These are phyloP conservation scores for Ispidina lecontei DNA, from an alignment of 2,797 vertebrate species.

Conservation along the genomic window DNA sequence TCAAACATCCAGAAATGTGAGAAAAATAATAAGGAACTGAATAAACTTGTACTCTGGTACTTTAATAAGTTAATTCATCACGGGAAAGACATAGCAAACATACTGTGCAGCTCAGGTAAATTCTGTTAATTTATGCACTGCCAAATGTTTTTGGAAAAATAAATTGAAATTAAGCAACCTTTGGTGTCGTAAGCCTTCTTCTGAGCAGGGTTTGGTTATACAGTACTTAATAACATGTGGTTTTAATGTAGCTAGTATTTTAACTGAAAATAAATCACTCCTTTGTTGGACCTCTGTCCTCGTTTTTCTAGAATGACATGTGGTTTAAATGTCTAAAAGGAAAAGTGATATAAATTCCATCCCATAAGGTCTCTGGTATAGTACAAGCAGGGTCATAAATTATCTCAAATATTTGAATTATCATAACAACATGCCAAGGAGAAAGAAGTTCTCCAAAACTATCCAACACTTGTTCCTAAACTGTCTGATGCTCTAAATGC, in stretches of 20 bases:
- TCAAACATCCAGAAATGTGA: background rate
- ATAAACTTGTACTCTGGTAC: background rate
- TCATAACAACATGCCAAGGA: background rate
- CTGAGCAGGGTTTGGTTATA: slow-evolving; percentile 27
- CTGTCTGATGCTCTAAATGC: background rate
- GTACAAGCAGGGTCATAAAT: slow-evolving; percentile 34
- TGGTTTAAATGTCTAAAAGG: slow-evolving; percentile 69
- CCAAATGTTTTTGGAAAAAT: background rate
- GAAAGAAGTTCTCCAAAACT: background rate
- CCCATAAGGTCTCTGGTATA: background rate
- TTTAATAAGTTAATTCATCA: slow-evolving; percentile 1
- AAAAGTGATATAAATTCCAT: slow-evolving; percentile 65
- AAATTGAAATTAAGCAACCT: background rate
- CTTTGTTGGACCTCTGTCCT: slow-evolving; percentile 63
- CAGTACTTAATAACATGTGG: slow-evolving; percentile 60
- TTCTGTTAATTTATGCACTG: background rate
- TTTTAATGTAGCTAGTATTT: slow-evolving; percentile 73
- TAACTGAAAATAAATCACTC: slow-evolving; percentile 69
- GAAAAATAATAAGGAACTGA: background rate
- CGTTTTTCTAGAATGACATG: slow-evolving; percentile 56
- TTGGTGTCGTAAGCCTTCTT: background rate
- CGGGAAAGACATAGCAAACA: background rate
- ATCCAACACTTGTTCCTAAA: slow-evolving; percentile 23
- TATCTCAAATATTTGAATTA: slow-evolving; percentile 14
- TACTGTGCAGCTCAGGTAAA: slow-evolving; percentile 9